Conservation (phyloP, 1,140 invertebrate species). For the Rhagoletis pomonella region DNA sequence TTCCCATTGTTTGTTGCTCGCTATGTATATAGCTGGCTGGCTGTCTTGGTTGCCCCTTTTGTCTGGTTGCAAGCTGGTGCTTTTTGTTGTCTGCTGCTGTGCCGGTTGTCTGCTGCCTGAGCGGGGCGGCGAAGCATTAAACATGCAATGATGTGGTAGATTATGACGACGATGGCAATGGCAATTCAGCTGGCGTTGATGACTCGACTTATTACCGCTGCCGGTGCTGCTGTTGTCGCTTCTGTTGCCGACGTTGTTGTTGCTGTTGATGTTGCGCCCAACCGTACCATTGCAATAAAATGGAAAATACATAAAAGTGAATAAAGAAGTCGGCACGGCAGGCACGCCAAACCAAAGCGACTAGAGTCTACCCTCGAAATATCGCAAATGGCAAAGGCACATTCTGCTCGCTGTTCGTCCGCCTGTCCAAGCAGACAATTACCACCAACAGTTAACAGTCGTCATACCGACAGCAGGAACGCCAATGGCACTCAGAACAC, state of each 20-base stretch:
- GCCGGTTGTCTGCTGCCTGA: not conserved
- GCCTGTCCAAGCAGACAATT: constrained; percentile 4
- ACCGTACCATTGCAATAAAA: not conserved
- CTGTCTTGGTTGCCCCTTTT: not conserved
- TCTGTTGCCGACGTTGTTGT: not conserved
- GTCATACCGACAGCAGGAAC: not conserved
- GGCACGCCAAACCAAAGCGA: not conserved
- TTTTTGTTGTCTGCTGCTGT: not conserved
- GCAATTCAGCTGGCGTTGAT: not conserved
- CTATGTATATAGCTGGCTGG: not conserved
- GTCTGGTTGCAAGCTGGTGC: not conserved
- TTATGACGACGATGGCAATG: not conserved
- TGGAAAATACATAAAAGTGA: not conserved
- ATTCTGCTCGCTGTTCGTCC: not conserved
- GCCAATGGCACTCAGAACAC: not conserved
- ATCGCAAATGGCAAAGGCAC: not conserved
- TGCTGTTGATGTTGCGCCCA: not conserved
- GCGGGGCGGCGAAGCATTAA: not conserved
- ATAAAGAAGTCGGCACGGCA: not conserved
- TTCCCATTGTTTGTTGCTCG: constrained; percentile 7
- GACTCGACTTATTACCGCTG: not conserved
- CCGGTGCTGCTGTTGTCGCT: not conserved
- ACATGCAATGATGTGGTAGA: not conserved
- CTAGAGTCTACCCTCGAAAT: not conserved
- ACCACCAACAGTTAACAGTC: not conserved